Evolutionary conservation across 1,140 invertebrate genomes (phyloP), one percentile per base, ranked within the genome.

Genomic region (Drosophila rhopaloa): DNA sequence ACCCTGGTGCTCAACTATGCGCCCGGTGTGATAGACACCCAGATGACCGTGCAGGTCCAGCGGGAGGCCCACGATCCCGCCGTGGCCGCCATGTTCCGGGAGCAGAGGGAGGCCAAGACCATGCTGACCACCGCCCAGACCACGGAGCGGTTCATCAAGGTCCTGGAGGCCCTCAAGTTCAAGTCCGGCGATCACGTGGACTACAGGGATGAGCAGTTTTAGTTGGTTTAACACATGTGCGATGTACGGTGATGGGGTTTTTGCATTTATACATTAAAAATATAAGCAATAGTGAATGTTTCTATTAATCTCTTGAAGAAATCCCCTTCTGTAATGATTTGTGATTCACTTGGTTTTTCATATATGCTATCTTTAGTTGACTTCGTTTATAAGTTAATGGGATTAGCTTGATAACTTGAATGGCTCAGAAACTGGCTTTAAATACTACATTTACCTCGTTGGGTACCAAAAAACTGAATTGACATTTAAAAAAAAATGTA

Each of bases 21-120:
- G 5, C 98, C 98, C 0, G 98, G 98, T 27, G 97, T 98, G 4
- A 96, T 99, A 4, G 94, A 97, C 71, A 99, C 98, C 0, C 95
- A 97, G 51, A 99, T 99, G 97, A 95, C 96, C 41, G 90, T 95
- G n/a, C 93, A 94, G 78, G 93, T 97, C 27, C 93, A 95, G 38
- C 92, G 94, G 5, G 93, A 95, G 48, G 92, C 94, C 0, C 93
- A 94, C 8, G 95, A 96, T 92, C 67, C 92, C 0, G 94, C 95
- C 47, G 68, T 95, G 7, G 94, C 93, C 73, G 91, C 94, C 50
- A 93, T 93, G 4, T 97, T 97, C 82, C 91, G 79, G 1, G 90
- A 93, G 8, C 93, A 93, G 50, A 93, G 93, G 59, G 93, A 94
- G 38, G 93, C 95, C 13, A 94, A 95, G n/a, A 94, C 94, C 14